Conservation (phyloP, 1,140 invertebrate species). For the Magallana gigas region DNA sequence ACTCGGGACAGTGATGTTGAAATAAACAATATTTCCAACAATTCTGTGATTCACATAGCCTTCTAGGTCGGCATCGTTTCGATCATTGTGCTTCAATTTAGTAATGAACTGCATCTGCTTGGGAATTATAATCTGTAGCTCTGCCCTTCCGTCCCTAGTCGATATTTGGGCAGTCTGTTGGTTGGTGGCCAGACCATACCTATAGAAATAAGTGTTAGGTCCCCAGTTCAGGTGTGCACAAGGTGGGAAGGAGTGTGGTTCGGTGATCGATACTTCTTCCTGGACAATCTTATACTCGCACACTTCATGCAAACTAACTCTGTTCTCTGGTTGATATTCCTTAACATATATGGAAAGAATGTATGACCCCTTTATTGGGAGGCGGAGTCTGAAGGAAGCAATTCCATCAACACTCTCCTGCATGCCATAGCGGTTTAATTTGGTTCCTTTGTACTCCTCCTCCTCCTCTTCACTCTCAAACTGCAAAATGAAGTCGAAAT, state of each 20-base stretch:
- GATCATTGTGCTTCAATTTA: slow-evolving; percentile 76
- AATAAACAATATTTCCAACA: slow-evolving; percentile 76
- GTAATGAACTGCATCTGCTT: slow-evolving; percentile 78
- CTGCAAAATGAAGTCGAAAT: slow-evolving; percentile 78
- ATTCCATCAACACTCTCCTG: slow-evolving; percentile 76
- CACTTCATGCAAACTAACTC: slow-evolving; percentile 78
- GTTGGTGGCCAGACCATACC: slow-evolving; percentile 75
- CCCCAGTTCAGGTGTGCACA: slow-evolving; percentile 78
- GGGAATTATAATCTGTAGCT: slow-evolving; percentile 73
- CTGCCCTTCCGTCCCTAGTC: slow-evolving; percentile 74
- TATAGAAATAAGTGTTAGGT: slow-evolving; percentile 71
- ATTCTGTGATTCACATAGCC: slow-evolving; percentile 75
- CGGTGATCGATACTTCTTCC: slow-evolving; percentile 61
- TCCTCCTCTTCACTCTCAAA: slow-evolving; percentile 74
- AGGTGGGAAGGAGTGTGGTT: slow-evolving; percentile 76
- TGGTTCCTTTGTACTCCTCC: slow-evolving; percentile 74
- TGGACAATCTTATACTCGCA: slow-evolving; percentile 79
- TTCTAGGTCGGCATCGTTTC: slow-evolving; percentile 74
- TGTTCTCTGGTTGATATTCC: slow-evolving; percentile 76
- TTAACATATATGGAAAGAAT: slow-evolving; percentile 79
- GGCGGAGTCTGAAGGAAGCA: slow-evolving; percentile 77
- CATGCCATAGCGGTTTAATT: slow-evolving; percentile 77
- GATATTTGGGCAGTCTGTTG: slow-evolving; percentile 74
- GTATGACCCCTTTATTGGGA: slow-evolving; percentile 76
- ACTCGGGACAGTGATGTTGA: slow-evolving; percentile 76